These are phyloP conservation scores for Unio delphinus DNA, from an alignment of 2,888 invertebrate species.

Conservation along the genomic window DNA sequence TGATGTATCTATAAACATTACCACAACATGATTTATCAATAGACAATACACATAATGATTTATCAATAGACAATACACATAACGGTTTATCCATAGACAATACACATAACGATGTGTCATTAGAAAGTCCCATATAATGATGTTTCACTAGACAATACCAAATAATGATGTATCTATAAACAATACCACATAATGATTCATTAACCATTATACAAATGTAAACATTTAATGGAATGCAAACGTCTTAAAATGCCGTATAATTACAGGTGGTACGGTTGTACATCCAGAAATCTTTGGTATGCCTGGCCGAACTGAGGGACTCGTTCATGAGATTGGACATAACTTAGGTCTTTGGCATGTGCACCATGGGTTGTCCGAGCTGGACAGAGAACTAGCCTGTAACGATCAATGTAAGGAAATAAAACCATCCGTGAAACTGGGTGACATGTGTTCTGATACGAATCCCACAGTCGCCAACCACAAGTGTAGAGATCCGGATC, in stretches of 20 bases:
- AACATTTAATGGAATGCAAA: no score
- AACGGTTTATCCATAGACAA: no score
- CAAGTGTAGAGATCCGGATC: constrained; percentile 54
- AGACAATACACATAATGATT: no score
- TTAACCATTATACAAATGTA: no score
- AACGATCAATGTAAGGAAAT: constrained; percentile 62
- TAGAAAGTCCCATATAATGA: no score
- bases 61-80: no score
- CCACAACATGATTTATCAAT: no score
- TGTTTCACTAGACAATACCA: no score
- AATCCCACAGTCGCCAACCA: constrained; percentile 59
- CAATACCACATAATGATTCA: no score
- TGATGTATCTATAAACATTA: no score
- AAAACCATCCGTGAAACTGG: constrained; percentile 59
- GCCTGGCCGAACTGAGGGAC: constrained; percentile 44
- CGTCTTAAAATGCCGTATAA: not conserved
- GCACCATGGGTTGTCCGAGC: constrained; percentile 65
- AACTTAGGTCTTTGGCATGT: constrained; percentile 69
- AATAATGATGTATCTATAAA: no score
- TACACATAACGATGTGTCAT: no score
- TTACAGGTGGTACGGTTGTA: constrained; percentile 62
- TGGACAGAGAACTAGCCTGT: constrained; percentile 42
- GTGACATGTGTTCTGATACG: constrained; percentile 68
- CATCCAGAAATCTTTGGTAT: constrained; percentile 57
- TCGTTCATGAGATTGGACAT: constrained; percentile 70